Evolutionary conservation across 1,140 invertebrate species (phyloP).

Genomic region (Drosophila mojavensis): DNA sequence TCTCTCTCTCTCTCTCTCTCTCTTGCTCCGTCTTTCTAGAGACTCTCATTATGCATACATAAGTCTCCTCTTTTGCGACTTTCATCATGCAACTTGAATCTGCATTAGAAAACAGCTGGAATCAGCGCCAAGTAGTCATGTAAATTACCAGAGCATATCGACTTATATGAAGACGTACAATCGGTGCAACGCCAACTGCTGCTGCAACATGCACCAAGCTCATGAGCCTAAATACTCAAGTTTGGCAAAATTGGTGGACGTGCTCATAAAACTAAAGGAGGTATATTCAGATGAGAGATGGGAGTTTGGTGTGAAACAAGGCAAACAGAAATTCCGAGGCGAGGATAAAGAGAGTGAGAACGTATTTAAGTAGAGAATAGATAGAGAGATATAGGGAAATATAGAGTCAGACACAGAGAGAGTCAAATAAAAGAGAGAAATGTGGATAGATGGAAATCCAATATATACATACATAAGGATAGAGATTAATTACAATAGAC

Average conservation of each 20-base stretch:
- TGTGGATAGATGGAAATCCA: background rate
- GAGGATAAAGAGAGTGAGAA: too few species aligned
- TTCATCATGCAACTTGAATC: constrained; percentile 4
- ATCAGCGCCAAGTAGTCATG: constrained; percentile 8
- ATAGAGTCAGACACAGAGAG: background rate
- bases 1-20: background rate
- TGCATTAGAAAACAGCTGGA: constrained; percentile 2
- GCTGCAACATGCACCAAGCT: background rate
- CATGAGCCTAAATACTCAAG: background rate
- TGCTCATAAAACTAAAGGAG: background rate
- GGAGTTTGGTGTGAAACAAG: background rate
- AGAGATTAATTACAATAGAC: too few species aligned
- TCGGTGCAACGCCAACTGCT: background rate
- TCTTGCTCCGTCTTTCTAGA: background rate
- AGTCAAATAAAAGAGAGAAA: background rate
- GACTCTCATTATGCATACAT: background rate
- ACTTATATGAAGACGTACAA: background rate
- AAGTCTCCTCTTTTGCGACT: background rate
- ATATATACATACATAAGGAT: too few species aligned
- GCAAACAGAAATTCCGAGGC: too few species aligned
- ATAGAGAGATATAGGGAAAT: background rate
- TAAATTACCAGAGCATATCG: constrained; percentile 6
- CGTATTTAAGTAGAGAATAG: too few species aligned
- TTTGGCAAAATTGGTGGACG: background rate
- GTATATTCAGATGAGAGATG: background rate